These are phyloP conservation scores for Halyomorpha halys DNA, from an alignment of 1,140 invertebrate genomes.

Conservation along the genomic window DNA sequence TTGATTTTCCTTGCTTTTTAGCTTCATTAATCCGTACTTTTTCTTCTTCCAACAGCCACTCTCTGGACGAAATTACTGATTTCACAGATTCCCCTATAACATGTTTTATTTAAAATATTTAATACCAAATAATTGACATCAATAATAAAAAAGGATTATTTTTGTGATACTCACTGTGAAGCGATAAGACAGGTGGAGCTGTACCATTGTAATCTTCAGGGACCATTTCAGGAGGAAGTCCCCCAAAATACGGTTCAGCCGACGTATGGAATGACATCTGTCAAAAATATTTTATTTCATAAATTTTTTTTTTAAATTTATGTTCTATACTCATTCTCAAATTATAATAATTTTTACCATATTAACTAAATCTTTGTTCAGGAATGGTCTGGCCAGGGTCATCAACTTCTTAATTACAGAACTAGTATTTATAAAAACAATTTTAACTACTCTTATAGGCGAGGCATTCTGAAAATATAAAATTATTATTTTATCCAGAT, in stretches of 20 bases:
- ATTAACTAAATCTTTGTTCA: constrained; percentile 29
- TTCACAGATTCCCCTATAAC: constrained; percentile 25
- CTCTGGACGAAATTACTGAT: constrained; percentile 23
- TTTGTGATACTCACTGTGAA: constrained; percentile 20
- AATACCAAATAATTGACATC: neutral
- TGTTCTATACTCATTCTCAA: neutral
- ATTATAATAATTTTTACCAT: constrained; percentile 24
- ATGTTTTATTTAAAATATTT: neutral
- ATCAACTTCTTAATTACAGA: constrained; percentile 29
- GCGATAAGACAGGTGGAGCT: neutral
- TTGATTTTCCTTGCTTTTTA: constrained; percentile 25
- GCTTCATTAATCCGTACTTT: constrained; percentile 25
- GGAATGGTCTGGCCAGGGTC: constrained; percentile 27
- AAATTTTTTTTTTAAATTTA: neutral
- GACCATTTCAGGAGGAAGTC: constrained; percentile 25
- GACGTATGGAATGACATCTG: constrained; percentile 30
- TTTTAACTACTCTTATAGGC: constrained; percentile 27
- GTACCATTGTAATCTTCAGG: constrained; percentile 30
- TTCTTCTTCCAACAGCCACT: constrained; percentile 31
- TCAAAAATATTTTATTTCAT: constrained; percentile 12
- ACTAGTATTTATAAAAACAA: constrained; percentile 30
- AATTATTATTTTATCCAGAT: constrained; percentile 3
- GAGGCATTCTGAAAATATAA: constrained; percentile 30
- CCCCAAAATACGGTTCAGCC: constrained; percentile 28
- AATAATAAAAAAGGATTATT: neutral